phyloP scores from a whole-genome alignment of 2,113 vertebrate genomes.

The Paramormyrops kingsleyae region DNA sequence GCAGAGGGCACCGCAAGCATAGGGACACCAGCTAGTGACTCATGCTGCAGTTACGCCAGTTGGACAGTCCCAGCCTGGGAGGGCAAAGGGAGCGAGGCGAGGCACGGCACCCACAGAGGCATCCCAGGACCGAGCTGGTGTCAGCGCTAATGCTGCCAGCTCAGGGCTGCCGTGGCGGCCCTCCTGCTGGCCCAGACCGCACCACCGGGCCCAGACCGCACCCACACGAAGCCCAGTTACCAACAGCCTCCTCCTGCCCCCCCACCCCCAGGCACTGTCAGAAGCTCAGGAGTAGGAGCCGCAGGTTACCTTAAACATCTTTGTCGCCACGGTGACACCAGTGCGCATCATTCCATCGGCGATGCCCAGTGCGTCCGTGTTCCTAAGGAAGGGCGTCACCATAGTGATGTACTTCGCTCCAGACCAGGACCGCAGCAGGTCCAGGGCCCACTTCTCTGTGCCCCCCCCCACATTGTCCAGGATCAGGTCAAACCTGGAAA shows the following conservation, averaged over 20 bases:
- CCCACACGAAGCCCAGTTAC: neutral
- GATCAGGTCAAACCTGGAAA: conserved; percentile 73
- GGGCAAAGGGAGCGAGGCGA: conserved; percentile 1
- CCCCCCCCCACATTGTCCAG: conserved; percentile 87
- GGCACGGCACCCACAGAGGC: neutral
- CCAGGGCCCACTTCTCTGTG: conserved; percentile 78
- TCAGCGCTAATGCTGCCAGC: neutral
- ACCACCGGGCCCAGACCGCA: neutral
- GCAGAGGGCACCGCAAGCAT: neutral
- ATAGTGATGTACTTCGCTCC: conserved; percentile 88
- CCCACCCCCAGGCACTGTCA: neutral
- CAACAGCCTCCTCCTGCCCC: neutral
- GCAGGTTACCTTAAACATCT: conserved; percentile 72
- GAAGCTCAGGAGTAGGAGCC: neutral
- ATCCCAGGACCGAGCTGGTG: neutral
- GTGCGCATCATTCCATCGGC: conserved; percentile 90
- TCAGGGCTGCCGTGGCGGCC: neutral
- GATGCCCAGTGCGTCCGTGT: conserved; percentile 80
- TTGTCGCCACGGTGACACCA: conserved; percentile 71
- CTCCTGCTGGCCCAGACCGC: neutral
- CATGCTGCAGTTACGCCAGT: neutral
- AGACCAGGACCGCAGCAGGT: conserved; percentile 82
- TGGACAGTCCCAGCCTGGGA: neutral
- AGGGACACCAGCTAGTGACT: neutral
- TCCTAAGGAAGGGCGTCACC: conserved; percentile 87